Evolutionary conservation across 2,888 invertebrate species (phyloP).

Genomic region (Drosophila paramelanica): DNA sequence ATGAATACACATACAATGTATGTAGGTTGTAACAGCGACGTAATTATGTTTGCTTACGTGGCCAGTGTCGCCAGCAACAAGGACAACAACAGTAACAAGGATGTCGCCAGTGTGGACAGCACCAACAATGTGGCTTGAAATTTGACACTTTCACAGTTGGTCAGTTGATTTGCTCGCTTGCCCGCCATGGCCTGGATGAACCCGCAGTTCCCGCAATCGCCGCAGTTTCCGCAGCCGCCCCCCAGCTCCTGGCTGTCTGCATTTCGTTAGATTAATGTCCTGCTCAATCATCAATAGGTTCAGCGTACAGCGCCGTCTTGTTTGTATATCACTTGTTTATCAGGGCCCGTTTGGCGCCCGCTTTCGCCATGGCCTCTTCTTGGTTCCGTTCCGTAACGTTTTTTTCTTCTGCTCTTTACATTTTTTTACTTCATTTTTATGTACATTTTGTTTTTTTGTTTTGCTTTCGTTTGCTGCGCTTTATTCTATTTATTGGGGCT

Average conservation of each 20-base stretch:
- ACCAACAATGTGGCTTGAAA: slow-evolving; percentile 79
- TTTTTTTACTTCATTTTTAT: slow-evolving; percentile 16
- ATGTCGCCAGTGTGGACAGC: slow-evolving; percentile 50
- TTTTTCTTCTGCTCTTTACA: too few species aligned
- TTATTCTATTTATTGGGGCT: slow-evolving; percentile 61
- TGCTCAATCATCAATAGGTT: slow-evolving; percentile 80
- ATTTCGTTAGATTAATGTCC: slow-evolving; percentile 79
- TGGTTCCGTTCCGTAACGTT: slow-evolving; percentile 9
- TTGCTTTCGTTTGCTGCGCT: slow-evolving; percentile 51
- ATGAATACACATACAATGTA: slow-evolving; percentile 5
- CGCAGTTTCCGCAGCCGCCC: too few species aligned
- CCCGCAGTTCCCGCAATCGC: neutral
- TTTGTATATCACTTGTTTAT: slow-evolving; percentile 80
- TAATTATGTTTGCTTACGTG: slow-evolving; percentile 80
- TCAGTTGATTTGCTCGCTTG: slow-evolving; percentile 76
- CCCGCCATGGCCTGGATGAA: slow-evolving; percentile 40
- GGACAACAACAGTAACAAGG: slow-evolving; percentile 45
- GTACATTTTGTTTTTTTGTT: slow-evolving; percentile 19
- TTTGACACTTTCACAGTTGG: slow-evolving; percentile 78
- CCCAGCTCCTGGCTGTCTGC: slow-evolving; percentile 58
- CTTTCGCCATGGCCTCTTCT: slow-evolving; percentile 14
- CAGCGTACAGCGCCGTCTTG: slow-evolving; percentile 74
- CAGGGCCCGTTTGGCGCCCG: slow-evolving; percentile 39
- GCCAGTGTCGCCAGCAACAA: slow-evolving; percentile 56
- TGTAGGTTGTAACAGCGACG: slow-evolving; percentile 54